These are phyloP conservation scores for Hypomesus transpacificus DNA, from an alignment of 2,113 vertebrate species.

Conservation along the genomic window DNA sequence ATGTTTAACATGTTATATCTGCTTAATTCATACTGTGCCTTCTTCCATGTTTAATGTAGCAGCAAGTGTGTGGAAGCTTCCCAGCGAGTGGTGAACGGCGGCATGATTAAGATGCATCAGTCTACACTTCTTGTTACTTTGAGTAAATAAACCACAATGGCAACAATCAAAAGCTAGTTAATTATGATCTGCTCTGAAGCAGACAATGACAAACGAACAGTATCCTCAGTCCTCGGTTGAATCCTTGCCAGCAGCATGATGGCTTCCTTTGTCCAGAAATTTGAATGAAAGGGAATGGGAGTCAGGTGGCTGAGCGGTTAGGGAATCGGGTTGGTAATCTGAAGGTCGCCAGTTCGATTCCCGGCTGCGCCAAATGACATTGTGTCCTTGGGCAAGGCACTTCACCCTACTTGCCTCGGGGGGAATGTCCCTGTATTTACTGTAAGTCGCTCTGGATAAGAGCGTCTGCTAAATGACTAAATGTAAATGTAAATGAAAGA, in stretches of 20 bases:
- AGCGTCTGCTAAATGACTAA: no score
- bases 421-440: no score
- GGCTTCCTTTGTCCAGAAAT: constrained; percentile 4
- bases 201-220: constrained; percentile 41
- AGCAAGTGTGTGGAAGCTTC: constrained; percentile 16
- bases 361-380: no score
- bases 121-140: constrained; percentile 30
- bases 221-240: constrained; percentile 16
- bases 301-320: no score
- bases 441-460: no score
- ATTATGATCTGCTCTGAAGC: constrained; percentile 35
- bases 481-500: not conserved
- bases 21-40: not conserved
- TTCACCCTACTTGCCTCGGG: no score
- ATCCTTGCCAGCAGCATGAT: not conserved
- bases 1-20: not conserved
- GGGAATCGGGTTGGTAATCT: no score
- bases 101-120: constrained; percentile 27
- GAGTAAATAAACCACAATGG: constrained; percentile 34
- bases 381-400: no score
- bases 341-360: no score
- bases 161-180: constrained; percentile 46
- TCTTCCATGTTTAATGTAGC: constrained; percentile 11
- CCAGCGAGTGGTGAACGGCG: not conserved
- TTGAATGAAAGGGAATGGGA: not conserved